Base-by-base conservation (phyloP, 2,113 vertebrate species). In the Calidris pygmaea region DNA sequence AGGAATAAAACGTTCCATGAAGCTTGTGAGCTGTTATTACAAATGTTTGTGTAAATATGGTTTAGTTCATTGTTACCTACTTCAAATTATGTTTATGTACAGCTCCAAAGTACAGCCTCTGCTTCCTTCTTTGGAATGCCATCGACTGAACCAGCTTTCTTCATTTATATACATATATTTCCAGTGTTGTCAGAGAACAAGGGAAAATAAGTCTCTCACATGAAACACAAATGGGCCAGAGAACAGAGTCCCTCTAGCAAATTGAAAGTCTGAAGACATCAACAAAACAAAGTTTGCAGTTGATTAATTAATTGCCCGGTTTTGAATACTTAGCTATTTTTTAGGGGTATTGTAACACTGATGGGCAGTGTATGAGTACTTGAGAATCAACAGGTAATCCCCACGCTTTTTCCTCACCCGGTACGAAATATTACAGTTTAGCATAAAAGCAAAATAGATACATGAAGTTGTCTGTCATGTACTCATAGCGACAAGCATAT, bases 61-160 rank as follows among this genome's bases (percentile, higher is more conserved):
- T 43, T 97, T 96, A 81, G 70, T 90, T 96, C 78, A 80, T 94
- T 83, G 89, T 89, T 76, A 68, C 30, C 7, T 82, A 47, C 84
- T 95, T 96, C 77, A 93, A 90, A 89, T 93, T 79, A 70, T 89
- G n/a, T 83, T 95, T 85, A 45, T 52, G 16, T 72, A 65, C 32
- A 77, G n/a, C 70, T 96, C n/a, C 71, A 30, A 85, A 93, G 71
- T 70, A 81, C 7, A 88, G 35, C 22, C 14, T 81, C 53, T 75
- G 47, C 83, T 91, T 95, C 52, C 43, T 81, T 81, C 13, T 90
- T 77, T 90, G 78, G 97, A 96, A 94, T 82, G 20, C 35, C 50
- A 81, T 12, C 78, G 87, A 68, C 43, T 48, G 56, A 95, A 90
- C 12, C 22, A 78, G 7, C 1, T 50, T 85, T 77, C 79, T 93